phyloP scores from a whole-genome alignment of 2,888 invertebrate species.

The Drosophila emarginata region DNA sequence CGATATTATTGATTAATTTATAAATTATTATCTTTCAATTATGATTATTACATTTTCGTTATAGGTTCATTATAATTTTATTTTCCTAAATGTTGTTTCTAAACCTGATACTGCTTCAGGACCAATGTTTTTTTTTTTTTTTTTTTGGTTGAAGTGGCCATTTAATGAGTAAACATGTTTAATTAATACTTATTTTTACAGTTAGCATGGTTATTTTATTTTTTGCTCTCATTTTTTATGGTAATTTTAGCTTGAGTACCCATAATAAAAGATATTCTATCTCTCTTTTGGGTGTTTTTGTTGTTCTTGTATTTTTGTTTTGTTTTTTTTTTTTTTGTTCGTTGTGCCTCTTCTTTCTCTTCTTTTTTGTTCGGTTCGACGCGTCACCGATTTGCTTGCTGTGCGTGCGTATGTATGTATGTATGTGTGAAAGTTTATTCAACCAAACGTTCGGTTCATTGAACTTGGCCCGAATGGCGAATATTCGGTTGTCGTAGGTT shows the following conservation, averaged over 20 bases:
- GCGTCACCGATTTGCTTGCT: constrained; percentile 57
- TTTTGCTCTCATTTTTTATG: not conserved
- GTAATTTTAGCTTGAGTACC: constrained; percentile 22
- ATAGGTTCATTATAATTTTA: not conserved
- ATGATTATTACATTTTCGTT: no score
- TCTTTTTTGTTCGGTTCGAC: constrained; percentile 64
- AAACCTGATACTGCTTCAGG: no score
- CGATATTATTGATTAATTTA: no score
- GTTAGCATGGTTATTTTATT: not conserved
- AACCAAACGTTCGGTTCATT: constrained; percentile 79
- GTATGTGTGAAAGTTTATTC: constrained; percentile 70
- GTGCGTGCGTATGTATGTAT: constrained; percentile 22
- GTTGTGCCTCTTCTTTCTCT: constrained; percentile 32
- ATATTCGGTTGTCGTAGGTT: constrained; percentile 79
- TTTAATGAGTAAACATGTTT: no score
- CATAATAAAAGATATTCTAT: constrained; percentile 55
- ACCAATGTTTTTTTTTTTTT: no score
- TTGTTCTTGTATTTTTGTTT: constrained; percentile 28
- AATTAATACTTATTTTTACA: no score
- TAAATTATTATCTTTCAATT: not conserved
- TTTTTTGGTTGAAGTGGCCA: no score
- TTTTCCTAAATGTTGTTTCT: no score
- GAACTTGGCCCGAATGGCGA: constrained; percentile 80
- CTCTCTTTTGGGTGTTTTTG: constrained; percentile 63
- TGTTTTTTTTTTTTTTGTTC: constrained; percentile 28